Evolutionary conservation across 1,140 invertebrate species (phyloP), one percentile per base, ranked within the genome.

Genomic region (Schlechtendalia chinensis): DNA sequence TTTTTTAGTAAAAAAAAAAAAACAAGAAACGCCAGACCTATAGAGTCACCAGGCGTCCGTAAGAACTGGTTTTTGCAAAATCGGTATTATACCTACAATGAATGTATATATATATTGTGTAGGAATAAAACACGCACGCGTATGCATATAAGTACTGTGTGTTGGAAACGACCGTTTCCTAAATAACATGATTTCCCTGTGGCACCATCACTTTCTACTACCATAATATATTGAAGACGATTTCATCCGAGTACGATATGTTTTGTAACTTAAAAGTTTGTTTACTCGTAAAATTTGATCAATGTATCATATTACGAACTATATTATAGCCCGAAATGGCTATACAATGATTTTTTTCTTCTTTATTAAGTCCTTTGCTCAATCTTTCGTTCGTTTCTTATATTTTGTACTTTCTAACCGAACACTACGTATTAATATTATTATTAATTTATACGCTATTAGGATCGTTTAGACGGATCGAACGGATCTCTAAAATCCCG

Each of bases 121-220:
- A 53, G 32, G 8, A 39, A 39, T 8, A 39, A 39, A 39, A 39
- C 32, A 39, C 32, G 32, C 32, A 39, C 32, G 32, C 32, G 32
- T 39, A 71, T 24, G 16, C 67, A 53, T 47, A n/a, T 47, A 67
- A 8, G 29, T 67, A 67, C 11, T n/a, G 16, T 72, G 16, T 72
- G n/a, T 53, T 4, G 19, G 17, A 72, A 6, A 54, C 50, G 27
- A 54, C 50, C 0, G 12, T 29, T 72, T 72, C 24, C 17, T n/a
- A 54, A 71, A 29, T 54, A 11, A n/a, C 24, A 1, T 54, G 24
- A 54, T 29, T 72, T 53, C 16, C 27, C 4, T 72, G 19, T 29
- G 47, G n/a, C 22, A 53, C n/a, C 47, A 71, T 29, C 16, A 29
- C 69, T 72, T 72, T 72, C 69, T 72, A 72, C 29, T 53, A 54